Evolutionary conservation across 2,797 vertebrate species (phyloP).

Genomic region (Takifugu ocellatus): DNA sequence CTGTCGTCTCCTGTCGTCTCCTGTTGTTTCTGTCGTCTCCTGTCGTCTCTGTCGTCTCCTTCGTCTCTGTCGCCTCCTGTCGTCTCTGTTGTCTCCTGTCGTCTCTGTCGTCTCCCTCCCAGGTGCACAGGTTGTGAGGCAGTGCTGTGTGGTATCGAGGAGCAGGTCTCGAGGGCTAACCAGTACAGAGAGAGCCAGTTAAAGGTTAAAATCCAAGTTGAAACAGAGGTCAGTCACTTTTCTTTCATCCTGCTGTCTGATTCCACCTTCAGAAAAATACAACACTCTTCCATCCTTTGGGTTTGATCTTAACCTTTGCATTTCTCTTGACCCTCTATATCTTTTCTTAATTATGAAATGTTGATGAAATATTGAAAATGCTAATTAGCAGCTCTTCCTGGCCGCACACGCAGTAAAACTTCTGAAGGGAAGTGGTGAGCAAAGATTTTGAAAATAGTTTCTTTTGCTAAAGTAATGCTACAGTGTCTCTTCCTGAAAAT

Average conservation of each 20-base stretch:
- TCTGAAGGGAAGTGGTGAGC: too few species aligned
- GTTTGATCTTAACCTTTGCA: not conserved
- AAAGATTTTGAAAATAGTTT: too few species aligned
- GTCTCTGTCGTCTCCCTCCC: slow-evolving; percentile 13
- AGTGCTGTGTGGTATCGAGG: slow-evolving; percentile 91
- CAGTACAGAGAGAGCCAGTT: slow-evolving; percentile 94
- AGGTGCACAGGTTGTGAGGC: slow-evolving; percentile 95
- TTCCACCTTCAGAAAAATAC: slow-evolving; percentile 6
- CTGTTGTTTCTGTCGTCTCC: too few species aligned
- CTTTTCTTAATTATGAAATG: not conserved
- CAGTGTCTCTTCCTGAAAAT: too few species aligned
- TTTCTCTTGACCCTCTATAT: slow-evolving; percentile 21
- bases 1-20: too few species aligned
- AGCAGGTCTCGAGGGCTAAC: slow-evolving; percentile 93
- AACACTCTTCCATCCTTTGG: not conserved
- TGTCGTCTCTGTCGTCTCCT: too few species aligned
- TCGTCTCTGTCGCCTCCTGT: too few species aligned
- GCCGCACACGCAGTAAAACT: too few species aligned
- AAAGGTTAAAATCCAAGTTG: slow-evolving; percentile 94
- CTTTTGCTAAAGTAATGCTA: too few species aligned
- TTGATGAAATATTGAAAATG: too few species aligned
- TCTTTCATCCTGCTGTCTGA: not conserved
- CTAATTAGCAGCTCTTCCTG: too few species aligned
- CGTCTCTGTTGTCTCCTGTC: too few species aligned
- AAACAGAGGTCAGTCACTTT: slow-evolving; percentile 86